phyloP scores from a whole-genome alignment of 1,140 invertebrate species.

The Rhynchophorus ferrugineus region DNA sequence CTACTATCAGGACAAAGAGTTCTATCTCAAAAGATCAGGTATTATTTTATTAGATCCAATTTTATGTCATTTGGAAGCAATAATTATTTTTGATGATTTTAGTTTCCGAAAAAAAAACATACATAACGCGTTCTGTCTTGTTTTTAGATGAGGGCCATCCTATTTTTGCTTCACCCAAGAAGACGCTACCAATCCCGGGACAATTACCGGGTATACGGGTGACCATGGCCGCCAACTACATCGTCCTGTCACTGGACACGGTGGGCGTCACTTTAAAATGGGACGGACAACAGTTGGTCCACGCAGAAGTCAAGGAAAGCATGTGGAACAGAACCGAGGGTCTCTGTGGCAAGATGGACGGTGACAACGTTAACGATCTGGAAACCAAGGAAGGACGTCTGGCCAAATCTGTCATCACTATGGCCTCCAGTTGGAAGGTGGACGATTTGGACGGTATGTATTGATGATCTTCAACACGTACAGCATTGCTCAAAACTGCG shows the following conservation, averaged over 20 bases:
- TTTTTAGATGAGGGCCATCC: constrained; percentile 46
- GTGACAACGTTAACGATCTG: constrained; percentile 62
- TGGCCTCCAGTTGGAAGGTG: constrained; percentile 61
- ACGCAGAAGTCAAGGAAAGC: constrained; percentile 44
- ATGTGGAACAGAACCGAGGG: constrained; percentile 74
- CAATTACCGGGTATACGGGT: constrained; percentile 60
- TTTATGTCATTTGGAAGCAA: background rate
- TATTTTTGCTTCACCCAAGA: constrained; percentile 47
- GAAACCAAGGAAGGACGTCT: constrained; percentile 48
- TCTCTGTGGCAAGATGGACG: constrained; percentile 72
- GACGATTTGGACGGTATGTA: constrained; percentile 52
- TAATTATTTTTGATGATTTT: background rate
- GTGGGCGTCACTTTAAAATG: constrained; percentile 68
- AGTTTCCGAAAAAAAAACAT: too few species aligned
- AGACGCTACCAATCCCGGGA: constrained; percentile 57
- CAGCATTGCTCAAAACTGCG: too few species aligned
- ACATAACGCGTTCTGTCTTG: too few species aligned
- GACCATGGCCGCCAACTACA: constrained; percentile 58
- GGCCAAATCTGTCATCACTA: constrained; percentile 44
- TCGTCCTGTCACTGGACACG: constrained; percentile 57
- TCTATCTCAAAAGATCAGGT: constrained; percentile 49
- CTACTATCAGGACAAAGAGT: constrained; percentile 61
- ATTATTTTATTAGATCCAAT: constrained; percentile 13
- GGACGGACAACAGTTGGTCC: constrained; percentile 46
- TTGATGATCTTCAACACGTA: too few species aligned